Evolutionary conservation across 2,113 vertebrate species (phyloP).

Genomic region (Cardinalis cardinalis): DNA sequence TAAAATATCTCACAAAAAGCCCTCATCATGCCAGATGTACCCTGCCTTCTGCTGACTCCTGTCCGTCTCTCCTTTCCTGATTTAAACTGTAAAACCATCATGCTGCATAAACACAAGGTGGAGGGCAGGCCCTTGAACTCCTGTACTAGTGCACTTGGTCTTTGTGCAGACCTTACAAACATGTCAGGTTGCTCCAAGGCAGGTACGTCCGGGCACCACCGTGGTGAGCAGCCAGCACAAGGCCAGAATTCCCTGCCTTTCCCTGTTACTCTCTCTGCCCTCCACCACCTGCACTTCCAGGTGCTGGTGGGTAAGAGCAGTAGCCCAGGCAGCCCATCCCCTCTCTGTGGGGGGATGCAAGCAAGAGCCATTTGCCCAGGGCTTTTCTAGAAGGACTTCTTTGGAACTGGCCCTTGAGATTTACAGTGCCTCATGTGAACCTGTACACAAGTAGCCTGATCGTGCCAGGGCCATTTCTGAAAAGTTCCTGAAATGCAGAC

Average conservation of each 20-base stretch:
- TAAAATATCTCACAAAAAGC: background rate
- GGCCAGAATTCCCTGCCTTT: background rate
- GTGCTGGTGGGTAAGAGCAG: no score
- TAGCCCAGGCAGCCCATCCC: background rate
- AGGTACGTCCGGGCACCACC: accelerated
- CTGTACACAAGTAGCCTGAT: no score
- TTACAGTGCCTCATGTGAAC: background rate
- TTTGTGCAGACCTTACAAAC: background rate
- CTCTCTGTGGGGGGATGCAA: accelerated
- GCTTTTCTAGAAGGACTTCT: background rate
- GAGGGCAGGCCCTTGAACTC: background rate
- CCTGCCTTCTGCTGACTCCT: background rate
- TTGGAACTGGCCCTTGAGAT: background rate
- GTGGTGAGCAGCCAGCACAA: background rate
- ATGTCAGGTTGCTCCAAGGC: accelerated
- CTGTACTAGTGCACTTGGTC: no score
- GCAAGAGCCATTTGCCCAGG: background rate
- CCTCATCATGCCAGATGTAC: background rate
- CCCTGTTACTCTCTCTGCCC: background rate
- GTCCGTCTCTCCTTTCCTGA: background rate
- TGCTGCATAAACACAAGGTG: background rate
- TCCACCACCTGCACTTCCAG: background rate
- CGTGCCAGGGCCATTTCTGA: background rate
- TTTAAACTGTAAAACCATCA: background rate
- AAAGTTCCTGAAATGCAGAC: accelerated